Base-by-base conservation (phyloP, 2,113 vertebrate genomes). In the Cavia aperea region DNA sequence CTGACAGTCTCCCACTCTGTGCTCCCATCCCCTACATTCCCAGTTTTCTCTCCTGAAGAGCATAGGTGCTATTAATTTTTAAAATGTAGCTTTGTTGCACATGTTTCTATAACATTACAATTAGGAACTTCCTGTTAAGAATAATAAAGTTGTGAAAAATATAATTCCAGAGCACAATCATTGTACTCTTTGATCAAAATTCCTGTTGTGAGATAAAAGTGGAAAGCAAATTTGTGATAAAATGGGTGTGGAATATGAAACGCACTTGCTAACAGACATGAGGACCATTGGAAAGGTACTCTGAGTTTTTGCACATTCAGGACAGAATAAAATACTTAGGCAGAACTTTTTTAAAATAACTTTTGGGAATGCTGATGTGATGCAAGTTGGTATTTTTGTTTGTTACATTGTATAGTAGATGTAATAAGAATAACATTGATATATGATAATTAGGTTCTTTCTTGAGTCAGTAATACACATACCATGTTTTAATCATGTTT, bases 171-270 rank as follows among this genome's bases (percentile, higher is more conserved):
- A 26, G 21, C 29, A 39, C 15, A 8, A 19, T 7, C 23, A 39
- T 12, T 4, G 60, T 39, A 8, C 21, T 36, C 21, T 24, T 58
- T 39, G 54, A 24, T 81, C 21, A 15, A 60, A 60, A 56, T 43
- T 39, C 14, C 13, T 39, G 24, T 58, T 24, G 23, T 81, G 21
- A 39, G 23, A 60, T 23, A 60, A 81, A 60, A 58, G 15, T 81
- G 36, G 36, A 39, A 81, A 23, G 0, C 15, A 58, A 81, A 26
- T 3, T 4, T 13, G 19, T 60, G 21, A 36, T 29, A 81, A 81
- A 3, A n/a, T 5, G 11, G 21, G 23, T 14, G 36, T 2, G 24
- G 36, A 14, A n/a, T 1, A 26, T 12, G 36, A 15, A 60, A 21
- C 3, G 1, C 36, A 7, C 16, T 39, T 36, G 3, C 3, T 26